Conservation (phyloP, 1,140 invertebrate species). For the Triops longicaudatus region DNA sequence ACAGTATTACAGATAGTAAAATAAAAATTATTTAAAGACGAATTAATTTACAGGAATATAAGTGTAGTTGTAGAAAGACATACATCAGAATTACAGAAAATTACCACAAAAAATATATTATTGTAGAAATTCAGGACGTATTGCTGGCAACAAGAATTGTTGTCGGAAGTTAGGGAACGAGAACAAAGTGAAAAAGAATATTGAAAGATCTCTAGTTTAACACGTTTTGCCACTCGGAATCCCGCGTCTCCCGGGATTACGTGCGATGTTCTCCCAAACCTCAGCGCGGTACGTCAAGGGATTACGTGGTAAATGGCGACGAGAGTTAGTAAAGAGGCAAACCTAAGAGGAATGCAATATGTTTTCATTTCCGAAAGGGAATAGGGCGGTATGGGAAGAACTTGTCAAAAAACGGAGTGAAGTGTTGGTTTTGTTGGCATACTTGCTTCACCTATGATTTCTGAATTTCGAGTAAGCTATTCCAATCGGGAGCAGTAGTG, state of each 20-base stretch:
- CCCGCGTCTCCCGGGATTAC: background rate
- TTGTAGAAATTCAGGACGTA: no score
- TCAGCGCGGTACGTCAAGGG: background rate
- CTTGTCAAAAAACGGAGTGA: background rate
- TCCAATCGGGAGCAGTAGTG: no score
- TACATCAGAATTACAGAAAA: no score
- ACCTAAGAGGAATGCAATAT: background rate
- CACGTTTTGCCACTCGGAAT: conserved; percentile 14
- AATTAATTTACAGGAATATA: no score
- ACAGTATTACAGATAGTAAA: no score
- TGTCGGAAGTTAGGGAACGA: background rate
- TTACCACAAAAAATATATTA: no score
- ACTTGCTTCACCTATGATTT: background rate
- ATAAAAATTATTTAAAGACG: no score
- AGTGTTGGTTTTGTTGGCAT: background rate
- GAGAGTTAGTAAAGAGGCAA: background rate
- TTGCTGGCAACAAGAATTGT: no score
- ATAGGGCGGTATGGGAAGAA: background rate
- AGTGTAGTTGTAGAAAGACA: no score
- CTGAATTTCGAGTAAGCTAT: no score
- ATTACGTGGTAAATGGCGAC: background rate
- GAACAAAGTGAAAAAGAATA: background rate
- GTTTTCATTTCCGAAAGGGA: background rate
- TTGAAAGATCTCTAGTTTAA: conserved; percentile 1
- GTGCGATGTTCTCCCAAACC: background rate